Evolutionary conservation across 2,113 vertebrate genomes (phyloP).

Genomic region (Campylorhamphus procurvoides): DNA sequence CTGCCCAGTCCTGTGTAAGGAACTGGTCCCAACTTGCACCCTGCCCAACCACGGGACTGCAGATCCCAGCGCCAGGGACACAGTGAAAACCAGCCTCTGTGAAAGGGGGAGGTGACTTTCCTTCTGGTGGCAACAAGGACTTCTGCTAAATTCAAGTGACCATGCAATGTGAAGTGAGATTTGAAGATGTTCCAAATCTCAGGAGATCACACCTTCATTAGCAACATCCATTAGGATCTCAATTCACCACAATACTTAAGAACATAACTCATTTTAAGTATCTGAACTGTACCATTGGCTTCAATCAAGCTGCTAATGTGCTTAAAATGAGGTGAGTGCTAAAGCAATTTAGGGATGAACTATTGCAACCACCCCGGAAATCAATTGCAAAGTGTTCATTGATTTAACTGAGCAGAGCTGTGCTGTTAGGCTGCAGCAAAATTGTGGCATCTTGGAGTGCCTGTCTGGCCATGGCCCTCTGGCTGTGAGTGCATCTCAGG

Average conservation of each 20-base stretch:
- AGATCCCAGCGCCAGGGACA: fast-evolving
- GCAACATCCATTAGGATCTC: not conserved
- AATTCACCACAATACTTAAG: not conserved
- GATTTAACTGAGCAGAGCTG: not conserved
- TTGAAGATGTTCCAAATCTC: not conserved
- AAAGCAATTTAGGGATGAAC: not conserved
- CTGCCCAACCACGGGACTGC: fast-evolving
- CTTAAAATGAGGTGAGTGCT: not conserved
- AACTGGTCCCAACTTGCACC: not conserved
- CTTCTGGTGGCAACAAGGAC: not conserved
- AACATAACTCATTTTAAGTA: not conserved
- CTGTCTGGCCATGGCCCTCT: not conserved
- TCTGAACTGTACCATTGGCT: not conserved
- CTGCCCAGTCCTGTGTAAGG: not conserved
- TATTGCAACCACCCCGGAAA: not conserved
- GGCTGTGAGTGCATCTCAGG: fast-evolving
- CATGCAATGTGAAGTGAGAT: not conserved
- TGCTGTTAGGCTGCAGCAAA: not conserved
- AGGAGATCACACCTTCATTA: not conserved
- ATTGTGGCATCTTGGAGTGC: fast-evolving
- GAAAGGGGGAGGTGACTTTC: not conserved
- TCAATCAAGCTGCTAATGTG: not conserved
- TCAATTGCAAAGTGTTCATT: not conserved
- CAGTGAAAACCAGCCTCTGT: not conserved
- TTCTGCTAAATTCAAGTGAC: not conserved